Evolutionary conservation across 2,113 vertebrate species (phyloP), one percentile per base, ranked within the genome.

Genomic region (Marmota flaviventris): DNA sequence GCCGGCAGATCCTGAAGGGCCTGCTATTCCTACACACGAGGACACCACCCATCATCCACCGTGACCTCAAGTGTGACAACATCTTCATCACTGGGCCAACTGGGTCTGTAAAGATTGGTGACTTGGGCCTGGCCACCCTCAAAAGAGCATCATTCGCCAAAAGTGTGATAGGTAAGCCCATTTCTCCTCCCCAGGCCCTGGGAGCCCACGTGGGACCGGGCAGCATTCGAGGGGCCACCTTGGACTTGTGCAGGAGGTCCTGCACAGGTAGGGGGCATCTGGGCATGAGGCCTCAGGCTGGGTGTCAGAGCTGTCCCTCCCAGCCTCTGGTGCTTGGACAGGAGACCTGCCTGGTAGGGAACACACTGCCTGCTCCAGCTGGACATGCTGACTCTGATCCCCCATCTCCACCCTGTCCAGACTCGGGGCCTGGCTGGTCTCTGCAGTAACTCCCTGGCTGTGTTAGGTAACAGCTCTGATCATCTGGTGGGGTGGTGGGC

Each of bases 11-110:
- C 97, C 98, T 99, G 95, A 99, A 99, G 98, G 99, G 99, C 93
- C 99, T 99, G 96, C 99, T 99, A 96, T 99, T 99, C 98, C 99
- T 99, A 87, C 99, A 99, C 97, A 99, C 99, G 0, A 99, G 99
- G 97, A 99, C 99, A 5, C 99, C 99, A 65, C 99, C 99, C 61
- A 99, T 99, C 98, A 99, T 99, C 98, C 99, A 99, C 98, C 98
- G 99, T 93, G 99, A 99, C 98, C 99, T 99, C 72, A 99, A 99
- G 98, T 99, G 99, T 82, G 99, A 99, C 98, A 99, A 99, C 98
- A 99, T 99, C 98, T 99, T 99, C 98, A 99, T 99, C 98, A 99
- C 99, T 8, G 99, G 99, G 92, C 99, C 99, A 84, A 99, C 99
- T 0, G 99, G 99, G 96, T 99, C 99, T 8, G 99, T 99, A 94